Evolutionary conservation across 2,113 vertebrate species (phyloP), one percentile per base, ranked within the genome.

Genomic region (Embiotoca jacksoni): DNA sequence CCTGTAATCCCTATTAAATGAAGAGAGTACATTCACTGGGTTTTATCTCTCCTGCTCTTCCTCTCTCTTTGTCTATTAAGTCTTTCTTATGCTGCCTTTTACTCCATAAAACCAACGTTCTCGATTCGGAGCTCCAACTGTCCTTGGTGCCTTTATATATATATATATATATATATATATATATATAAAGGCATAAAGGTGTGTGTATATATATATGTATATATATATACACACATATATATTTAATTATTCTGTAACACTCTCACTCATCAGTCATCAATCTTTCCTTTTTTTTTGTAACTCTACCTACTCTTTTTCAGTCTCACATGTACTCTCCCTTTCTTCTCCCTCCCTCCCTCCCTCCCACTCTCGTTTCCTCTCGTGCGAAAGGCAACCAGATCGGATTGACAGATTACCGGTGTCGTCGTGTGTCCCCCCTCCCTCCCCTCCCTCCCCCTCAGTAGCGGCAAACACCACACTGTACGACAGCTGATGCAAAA

Each of bases 1-100:
- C 69, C 81, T 52, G 81, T 93, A 93, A 93, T 93, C 92, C 89
- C 85, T 83, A 61, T 87, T 88, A 90, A 92, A 93, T 82, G 75
- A 91, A 82, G 76, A 88, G 76, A 85, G 89, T 63, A 84, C 82
- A 72, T 82, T 87, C 84, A 0, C 70, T 75, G 75, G 76, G 78
- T 72, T 91, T 89, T 90, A 88, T 85, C 69, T 83, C 69, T 63
- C 6, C 73, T 30, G 2, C 66, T 78, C 81, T 71, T 66, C 69
- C 81, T 61, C 75, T 73, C 74, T 72, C 81, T 87, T 64, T 75
- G 74, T 83, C 81, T 77, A 72, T 85, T 81, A 79, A 88, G 81
- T 88, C 85, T 80, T 76, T 78, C 58, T 78, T 53, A 58, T 75
- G 80, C 82, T 72, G 69, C 82, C 73, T 87, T 89, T 84, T 73